A percentile compares a stretch with the other conserved stretches of the same genome.
Conservation (phyloP, 2,113 vertebrate species). For the Psittacus erithacus region DNA sequence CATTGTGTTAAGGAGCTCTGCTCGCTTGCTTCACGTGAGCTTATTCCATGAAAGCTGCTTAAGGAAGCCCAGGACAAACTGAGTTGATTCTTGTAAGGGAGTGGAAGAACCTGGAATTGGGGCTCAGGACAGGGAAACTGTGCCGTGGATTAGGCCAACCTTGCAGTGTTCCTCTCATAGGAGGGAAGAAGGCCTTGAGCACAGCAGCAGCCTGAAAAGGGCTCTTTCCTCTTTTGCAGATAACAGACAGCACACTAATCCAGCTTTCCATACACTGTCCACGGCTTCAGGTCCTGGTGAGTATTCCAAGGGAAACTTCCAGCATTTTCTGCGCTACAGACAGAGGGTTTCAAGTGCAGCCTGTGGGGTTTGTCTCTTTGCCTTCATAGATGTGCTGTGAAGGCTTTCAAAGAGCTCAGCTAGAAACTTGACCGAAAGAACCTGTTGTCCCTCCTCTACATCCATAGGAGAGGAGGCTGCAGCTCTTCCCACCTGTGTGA, state of each 20-base stretch:
- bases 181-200: rapidly evolving
- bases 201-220: rapidly evolving
- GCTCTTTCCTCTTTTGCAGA: constrained; percentile 70
- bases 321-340: neutral
- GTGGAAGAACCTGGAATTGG: neutral
- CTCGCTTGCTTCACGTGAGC: neutral
- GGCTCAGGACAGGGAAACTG: neutral
- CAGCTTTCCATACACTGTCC: constrained; percentile 98
- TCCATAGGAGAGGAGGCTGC: neutral
- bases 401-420: neutral
- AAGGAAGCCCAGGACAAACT: neutral
- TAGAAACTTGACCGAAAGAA: neutral
- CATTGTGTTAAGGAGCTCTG: rapidly evolving
- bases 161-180: rapidly evolving
- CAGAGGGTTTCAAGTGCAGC: neutral
- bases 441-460: neutral
- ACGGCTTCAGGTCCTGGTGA: constrained; percentile 95
- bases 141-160: neutral
- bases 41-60: neutral
- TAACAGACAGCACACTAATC: constrained; percentile 94
- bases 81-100: neutral
- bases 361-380: neutral
- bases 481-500: neutral
- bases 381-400: rapidly evolving
- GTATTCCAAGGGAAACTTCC: constrained; percentile 9